Evolutionary conservation across 2,888 invertebrate species (phyloP), one percentile per base, ranked within the genome.

Genomic region (Hanleya hanleyi): DNA sequence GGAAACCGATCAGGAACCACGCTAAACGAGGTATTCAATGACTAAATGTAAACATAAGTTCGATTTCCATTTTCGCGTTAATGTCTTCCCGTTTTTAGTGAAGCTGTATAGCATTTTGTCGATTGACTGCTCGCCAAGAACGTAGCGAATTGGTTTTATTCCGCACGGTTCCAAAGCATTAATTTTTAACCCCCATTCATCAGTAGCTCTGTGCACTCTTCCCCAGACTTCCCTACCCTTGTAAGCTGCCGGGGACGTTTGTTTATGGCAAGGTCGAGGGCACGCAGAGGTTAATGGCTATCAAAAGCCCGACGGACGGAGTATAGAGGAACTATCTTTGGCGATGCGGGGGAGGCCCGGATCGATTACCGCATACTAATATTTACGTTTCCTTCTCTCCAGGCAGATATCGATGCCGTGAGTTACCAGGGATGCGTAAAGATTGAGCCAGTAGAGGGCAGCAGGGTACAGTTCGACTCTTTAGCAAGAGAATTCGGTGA

Each of bases 401-500:
- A 29, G 29, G 22, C 29, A 22, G 22, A 57, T 22, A 57, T 57
- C 57, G 57, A 57, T 26, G 29, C 29, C 32, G 29, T 26, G 15
- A 29, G 57, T 32, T 57, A 57, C 57, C 22, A 57, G 57, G 57
- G 57, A 18, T 57, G 82, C 1, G 81, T 78, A 7, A 80, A 81
- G 51, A 77, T 80, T 35, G 82, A 82, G 47, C 75, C 80, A 2
- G 57, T 78, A 7, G 37, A 69, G 15, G 64, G 67, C 12, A 82
- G 82, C 47, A 64, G 67, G 32, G 77, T 82, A 6, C 74, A 74
- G 47, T 71, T 82, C 15, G 75, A 78, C 38, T 67, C 75, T 0
- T 69, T 82, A 29, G 62, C 57, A 29, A 64, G 73, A 51, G 71
- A 76, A 3, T 80, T 80, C 22, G 61, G 67, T 6, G 77, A 79